Evolutionary conservation across 2,113 vertebrate genomes (phyloP).

Genomic region (Ceyx cyanopectus): DNA sequence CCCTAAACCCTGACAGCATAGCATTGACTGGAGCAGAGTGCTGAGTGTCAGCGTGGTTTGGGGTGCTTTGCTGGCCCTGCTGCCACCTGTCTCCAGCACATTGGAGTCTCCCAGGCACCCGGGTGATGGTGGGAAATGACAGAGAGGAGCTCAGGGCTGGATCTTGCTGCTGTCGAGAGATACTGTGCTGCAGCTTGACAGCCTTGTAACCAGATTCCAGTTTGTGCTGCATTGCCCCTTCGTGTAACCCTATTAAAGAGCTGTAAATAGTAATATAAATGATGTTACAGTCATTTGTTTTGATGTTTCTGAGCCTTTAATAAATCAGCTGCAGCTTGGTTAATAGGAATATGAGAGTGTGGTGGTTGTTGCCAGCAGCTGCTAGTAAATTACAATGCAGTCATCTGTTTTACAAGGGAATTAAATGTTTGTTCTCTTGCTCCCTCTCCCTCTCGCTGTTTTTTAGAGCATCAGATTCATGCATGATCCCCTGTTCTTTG

Average conservation of each 20-base stretch:
- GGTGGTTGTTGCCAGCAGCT: conserved; percentile 77
- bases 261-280: conserved; percentile 83
- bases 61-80: not conserved
- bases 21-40: not conserved
- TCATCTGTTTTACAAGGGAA: conserved; percentile 83
- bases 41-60: not conserved
- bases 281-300: conserved; percentile 85
- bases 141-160: not conserved
- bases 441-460: not conserved
- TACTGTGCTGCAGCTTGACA: conserved; percentile 38
- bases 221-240: conserved; percentile 72
- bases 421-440: conserved; percentile 80
- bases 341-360: conserved; percentile 81
- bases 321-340: conserved; percentile 81
- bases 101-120: not conserved
- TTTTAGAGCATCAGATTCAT: conserved; percentile 55
- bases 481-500: not conserved
- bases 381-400: conserved; percentile 82
- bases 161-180: not conserved
- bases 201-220: conserved; percentile 56
- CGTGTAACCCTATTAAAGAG: conserved; percentile 78
- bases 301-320: conserved; percentile 81
- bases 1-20: not conserved
- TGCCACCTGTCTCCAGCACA: not conserved
- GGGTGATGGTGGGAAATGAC: not conserved